Evolutionary conservation across 1,140 invertebrate species (phyloP), one percentile per base, ranked within the genome.

Genomic region (Aporrectodea caliginosa): DNA sequence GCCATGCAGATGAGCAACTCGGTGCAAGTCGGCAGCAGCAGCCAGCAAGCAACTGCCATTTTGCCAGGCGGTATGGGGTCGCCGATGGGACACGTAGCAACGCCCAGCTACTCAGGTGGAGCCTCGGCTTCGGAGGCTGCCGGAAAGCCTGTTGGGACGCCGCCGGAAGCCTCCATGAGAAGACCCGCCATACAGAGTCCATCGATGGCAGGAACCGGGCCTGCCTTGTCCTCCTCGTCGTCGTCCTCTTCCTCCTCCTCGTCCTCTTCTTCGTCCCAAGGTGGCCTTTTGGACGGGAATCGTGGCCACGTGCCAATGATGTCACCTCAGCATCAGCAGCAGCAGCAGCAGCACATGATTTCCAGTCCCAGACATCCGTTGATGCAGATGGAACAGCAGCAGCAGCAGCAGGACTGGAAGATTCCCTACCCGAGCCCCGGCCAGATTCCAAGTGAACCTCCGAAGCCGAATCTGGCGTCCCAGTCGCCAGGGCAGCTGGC

Each of bases 1-100:
- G 82, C 84, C 1, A 88, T 94, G 89, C 43, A 81, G 83, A 74
- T 29, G 33, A 73, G 31, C 33, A n/a, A n/a, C n/a, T n/a, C n/a
- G n/a, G n/a, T n/a, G n/a, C n/a, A n/a, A n/a, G n/a, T n/a, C n/a
- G n/a, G n/a, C n/a, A n/a, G n/a, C n/a, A n/a, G n/a, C n/a, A 58
- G 43, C 43, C 72, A 68, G 74, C 72, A n/a, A 22, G 58, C 14
- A 30, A 30, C 33, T 79, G 78, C 34, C 74, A 75, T 27, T 72
- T 35, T 22, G 43, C 74, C 30, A 31, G 31, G n/a, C 33, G 72
- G 1, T 58, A 22, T 58, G 43, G 6, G 6, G 6, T 58, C 43
- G 43, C 6, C 43, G 43, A 22, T 6, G 43, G 43, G 6, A 22
- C 6, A 12, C 6, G 22, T 22, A 22, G 43, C 43, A 12, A 12